Evolutionary conservation across 2,797 vertebrate species (phyloP), one percentile per base, ranked within the genome.

Genomic region (Muscicapa striata): DNA sequence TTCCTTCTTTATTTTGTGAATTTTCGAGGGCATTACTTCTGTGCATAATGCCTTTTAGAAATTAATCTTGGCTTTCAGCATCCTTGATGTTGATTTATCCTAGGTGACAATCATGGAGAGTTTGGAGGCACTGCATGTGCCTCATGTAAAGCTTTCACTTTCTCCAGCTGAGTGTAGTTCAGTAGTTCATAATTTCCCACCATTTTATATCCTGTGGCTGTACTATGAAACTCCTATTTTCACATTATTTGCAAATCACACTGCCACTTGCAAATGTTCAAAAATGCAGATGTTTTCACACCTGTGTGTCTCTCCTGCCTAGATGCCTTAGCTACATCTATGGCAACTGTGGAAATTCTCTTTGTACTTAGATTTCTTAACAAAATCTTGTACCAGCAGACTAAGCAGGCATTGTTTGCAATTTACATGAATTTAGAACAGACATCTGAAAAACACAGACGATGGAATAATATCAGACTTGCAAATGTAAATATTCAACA

Each of bases 381-480:
- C 19, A 85, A 90, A 86, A 24, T 36, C 62, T 82, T 91, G 51
- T 88, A 67, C 38, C 15, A 75, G 34, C 68, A 79, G 64, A 74
- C 75, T 75, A 83, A 87, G 43, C 43, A 88, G 10, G 14, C 36
- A 67, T 10, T 40, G 20, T 45, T 79, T 80, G 26, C 38, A 80
- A 85, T 91, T 93, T 91, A 55, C 3, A 9, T 66, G 83, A 58
- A 68, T 84, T 90, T 92, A 62, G 34, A 91, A 59, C 19, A 87
- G 68, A 68, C 34, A 43, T 48, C 73, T 92, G 52, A 61, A 72
- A 91, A 95, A 58, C 29, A 58, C 16, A 89, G 48, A 70, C 6
- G 38, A 82, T 24, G 68, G 59, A 87, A 67, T 61, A 79, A 41
- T 66, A 81, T 81, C 74, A 94, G 74, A 80, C 81, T 91, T 95